Evolutionary conservation across 2,797 vertebrate genomes (phyloP).

Genomic region (Pipistrellus kuhlii): DNA sequence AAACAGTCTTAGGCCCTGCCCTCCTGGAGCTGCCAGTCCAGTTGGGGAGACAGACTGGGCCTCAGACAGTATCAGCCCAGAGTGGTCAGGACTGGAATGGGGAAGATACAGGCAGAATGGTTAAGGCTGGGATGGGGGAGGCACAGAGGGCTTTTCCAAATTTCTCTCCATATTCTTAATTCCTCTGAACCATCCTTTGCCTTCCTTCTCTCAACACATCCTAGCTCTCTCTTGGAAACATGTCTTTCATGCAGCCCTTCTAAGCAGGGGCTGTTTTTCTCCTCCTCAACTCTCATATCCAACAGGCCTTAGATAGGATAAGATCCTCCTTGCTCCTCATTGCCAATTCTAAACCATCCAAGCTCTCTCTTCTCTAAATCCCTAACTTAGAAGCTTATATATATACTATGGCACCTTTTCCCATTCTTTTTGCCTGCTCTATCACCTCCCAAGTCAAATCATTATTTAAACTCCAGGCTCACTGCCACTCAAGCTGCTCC

Average conservation of each 20-base stretch:
- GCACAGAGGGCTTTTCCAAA: not conserved
- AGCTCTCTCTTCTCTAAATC: not conserved
- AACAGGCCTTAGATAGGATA: not conserved
- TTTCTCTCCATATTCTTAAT: not conserved
- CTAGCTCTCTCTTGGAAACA: not conserved
- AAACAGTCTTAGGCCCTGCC: not conserved
- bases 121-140: not conserved
- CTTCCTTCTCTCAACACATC: not conserved
- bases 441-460: not conserved
- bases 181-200: not conserved
- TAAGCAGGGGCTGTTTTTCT: not conserved
- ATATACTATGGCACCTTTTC: not conserved
- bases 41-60: not conserved
- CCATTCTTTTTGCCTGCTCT: not conserved
- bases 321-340: not conserved
- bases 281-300: not conserved
- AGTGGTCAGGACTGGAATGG: not conserved
- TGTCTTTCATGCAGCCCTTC: not conserved
- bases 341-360: not conserved
- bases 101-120: not conserved
- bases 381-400: not conserved
- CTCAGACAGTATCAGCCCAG: not conserved
- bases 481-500: not conserved
- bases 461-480: not conserved
- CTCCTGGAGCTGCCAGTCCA: not conserved